Conservation (phyloP, 2,888 invertebrate genomes). For the Cataglyphis rosenhaueri region DNA sequence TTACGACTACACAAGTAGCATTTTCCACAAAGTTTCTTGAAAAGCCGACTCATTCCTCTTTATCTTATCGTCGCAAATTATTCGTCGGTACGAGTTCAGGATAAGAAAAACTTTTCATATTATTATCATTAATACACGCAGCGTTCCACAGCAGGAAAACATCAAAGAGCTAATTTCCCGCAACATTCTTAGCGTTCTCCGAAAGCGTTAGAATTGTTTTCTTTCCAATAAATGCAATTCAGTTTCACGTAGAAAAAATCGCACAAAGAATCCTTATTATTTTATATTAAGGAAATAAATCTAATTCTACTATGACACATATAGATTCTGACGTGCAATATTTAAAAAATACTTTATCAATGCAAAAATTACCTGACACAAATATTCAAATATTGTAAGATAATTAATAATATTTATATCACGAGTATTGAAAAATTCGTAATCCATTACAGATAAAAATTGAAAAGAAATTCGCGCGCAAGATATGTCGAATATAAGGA, state of each 20-base stretch:
- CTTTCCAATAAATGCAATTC: not conserved
- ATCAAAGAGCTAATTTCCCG: constrained; percentile 41
- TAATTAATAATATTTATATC: constrained; percentile 13
- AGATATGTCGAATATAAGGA: not conserved
- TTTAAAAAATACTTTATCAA: not conserved
- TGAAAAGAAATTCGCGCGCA: not conserved
- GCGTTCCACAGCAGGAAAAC: constrained; percentile 28
- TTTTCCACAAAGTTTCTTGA: constrained; percentile 47
- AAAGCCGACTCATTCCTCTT: constrained; percentile 25
- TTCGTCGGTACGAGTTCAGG: constrained; percentile 51
- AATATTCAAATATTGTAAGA: not conserved
- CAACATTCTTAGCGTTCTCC: constrained; percentile 30
- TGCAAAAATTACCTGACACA: not conserved
- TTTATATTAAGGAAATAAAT: not conserved
- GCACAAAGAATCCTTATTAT: not conserved
- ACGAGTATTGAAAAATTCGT: not conserved
- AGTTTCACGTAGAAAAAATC: not conserved
- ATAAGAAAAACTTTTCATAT: constrained; percentile 43
- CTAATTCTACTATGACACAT: not conserved
- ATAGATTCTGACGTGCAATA: not conserved
- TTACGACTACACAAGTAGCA: constrained; percentile 53
- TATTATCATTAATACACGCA: constrained; percentile 56
- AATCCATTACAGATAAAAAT: constrained; percentile 15
- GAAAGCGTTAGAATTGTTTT: not conserved
- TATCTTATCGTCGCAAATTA: constrained; percentile 43